Evolutionary conservation across 53 echinoderm and acorn worm genomes (phyloP), one percentile per base, ranked within the genome.

Genomic region (Crossaster papposus): DNA sequence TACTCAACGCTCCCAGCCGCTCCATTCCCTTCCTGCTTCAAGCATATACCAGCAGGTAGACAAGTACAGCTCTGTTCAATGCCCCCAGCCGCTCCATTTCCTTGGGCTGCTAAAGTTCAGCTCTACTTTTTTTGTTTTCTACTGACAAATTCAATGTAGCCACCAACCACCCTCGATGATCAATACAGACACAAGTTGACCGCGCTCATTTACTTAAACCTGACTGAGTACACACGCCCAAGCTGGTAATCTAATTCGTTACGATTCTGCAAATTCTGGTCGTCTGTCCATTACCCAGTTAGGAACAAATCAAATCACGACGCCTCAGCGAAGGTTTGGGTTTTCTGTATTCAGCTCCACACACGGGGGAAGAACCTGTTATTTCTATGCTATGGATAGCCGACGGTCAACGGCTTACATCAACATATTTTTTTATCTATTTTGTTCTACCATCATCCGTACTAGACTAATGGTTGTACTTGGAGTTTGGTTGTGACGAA

Each of bases 381-480:
- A 85, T 85, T 72, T 30, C 75, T 30, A 53, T 52, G 72, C 53
- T 30, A 55, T 10, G 7, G 77, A 72, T 77, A 87, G 58, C 87
- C 87, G 29, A 14, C 58, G 72, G 87, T 22, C 85, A 87, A 87
- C 76, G 36, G 76, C 55, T 72, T 87, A 77, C 64, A 87, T 87
- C 87, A 87, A 87, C 87, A 87, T 62, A 63, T 84, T 72, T 72
- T 84, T 65, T 65, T 68, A 26, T 68, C 72, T 72, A 52, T 84
- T 65, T 65, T 68, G 26, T 68, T 28, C 68, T 28, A 6, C 17
- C 24, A 0, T 36, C 33, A 14, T n/a, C 52, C 35, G 24, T 34
- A 63, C 62, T 54, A 58, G 77, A 75, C 76, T 26, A n/a, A 8
- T 26, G 64, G 83, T 50, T 22, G 50, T 34, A 28, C 29, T 64